Evolutionary conservation across 1,140 invertebrate genomes (phyloP).

Genomic region (Neodiprion fabricii): DNA sequence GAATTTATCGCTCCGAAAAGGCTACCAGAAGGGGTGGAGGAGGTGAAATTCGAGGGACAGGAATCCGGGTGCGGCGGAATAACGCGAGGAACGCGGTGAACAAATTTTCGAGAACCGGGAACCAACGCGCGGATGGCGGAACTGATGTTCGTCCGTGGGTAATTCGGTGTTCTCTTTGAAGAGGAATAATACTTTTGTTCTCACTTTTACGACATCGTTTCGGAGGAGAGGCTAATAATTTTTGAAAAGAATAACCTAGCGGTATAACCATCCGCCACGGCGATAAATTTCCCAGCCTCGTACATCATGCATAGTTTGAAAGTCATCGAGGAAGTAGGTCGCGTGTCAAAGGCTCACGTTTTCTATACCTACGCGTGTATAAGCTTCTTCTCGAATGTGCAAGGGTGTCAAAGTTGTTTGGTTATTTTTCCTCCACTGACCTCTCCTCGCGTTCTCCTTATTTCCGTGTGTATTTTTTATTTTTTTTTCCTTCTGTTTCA

Average conservation of each 20-base stretch:
- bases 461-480: too few relatives aligned
- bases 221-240: too few relatives aligned
- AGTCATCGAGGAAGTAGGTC: constrained; percentile 57
- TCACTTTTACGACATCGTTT: too few relatives aligned
- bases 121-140: too few relatives aligned
- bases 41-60: background rate
- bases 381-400: constrained; percentile 18
- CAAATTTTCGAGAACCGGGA: constrained; percentile 3
- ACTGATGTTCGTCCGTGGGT: too few relatives aligned
- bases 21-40: background rate
- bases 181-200: too few relatives aligned
- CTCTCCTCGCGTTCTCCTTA: too few relatives aligned
- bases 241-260: too few relatives aligned
- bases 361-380: too few relatives aligned
- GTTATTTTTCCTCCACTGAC: too few relatives aligned
- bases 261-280: background rate
- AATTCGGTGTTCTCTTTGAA: too few relatives aligned
- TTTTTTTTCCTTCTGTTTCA: too few relatives aligned
- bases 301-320: background rate
- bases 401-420: constrained; percentile 52
- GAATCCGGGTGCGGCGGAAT: background rate
- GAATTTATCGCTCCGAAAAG: constrained; percentile 3
- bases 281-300: constrained; percentile 42
- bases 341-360: constrained; percentile 53
- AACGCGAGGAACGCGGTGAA: constrained; percentile 13